Conservation (phyloP, 2,113 vertebrate genomes). For the Rhipidura dahli region DNA sequence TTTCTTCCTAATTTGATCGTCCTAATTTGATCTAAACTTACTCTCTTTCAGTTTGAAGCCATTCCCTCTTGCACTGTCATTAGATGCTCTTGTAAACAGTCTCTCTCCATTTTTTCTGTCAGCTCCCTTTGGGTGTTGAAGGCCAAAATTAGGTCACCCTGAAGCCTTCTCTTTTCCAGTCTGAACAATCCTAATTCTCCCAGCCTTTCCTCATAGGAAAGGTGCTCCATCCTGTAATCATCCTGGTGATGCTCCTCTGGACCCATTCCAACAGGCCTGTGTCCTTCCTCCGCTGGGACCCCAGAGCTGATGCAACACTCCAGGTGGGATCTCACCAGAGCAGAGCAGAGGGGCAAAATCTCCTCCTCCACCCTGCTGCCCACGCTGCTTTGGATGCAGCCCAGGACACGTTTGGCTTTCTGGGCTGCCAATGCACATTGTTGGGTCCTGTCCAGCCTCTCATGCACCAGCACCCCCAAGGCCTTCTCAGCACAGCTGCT, state of each 20-base stretch:
- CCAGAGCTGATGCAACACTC: background rate
- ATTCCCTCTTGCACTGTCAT: background rate
- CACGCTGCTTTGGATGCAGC: fast-evolving
- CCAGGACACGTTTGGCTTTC: fast-evolving
- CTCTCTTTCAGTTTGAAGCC: background rate
- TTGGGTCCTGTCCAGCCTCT: background rate
- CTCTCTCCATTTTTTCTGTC: background rate
- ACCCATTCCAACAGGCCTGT: fast-evolving
- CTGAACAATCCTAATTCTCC: background rate
- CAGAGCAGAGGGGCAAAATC: background rate
- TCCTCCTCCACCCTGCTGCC: fast-evolving
- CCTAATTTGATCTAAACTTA: background rate
- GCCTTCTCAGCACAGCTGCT: background rate
- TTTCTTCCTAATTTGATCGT: background rate
- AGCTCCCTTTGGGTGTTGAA: background rate
- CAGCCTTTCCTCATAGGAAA: background rate
- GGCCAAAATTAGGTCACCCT: background rate
- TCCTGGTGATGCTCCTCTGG: background rate
- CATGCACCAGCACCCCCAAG: background rate
- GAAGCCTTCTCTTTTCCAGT: background rate
- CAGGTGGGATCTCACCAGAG: background rate
- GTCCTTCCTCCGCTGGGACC: background rate
- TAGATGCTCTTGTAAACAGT: background rate
- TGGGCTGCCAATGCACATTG: fast-evolving
- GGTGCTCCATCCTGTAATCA: background rate